Evolutionary conservation across 2,113 vertebrate species (phyloP), one percentile per base, ranked within the genome.

Genomic region (Plotosus lineatus): DNA sequence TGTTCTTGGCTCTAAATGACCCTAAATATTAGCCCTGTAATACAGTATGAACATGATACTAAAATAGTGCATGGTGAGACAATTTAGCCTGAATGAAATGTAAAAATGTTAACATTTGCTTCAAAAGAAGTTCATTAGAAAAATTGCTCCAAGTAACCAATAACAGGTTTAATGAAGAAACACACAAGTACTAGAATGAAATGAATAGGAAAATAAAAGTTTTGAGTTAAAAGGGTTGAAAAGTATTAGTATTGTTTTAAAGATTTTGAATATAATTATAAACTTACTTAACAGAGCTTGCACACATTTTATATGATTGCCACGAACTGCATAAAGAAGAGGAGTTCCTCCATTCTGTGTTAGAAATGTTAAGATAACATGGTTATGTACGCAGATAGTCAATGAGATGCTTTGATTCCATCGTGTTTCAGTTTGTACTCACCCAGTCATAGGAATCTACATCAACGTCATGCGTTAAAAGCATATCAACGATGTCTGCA

Each of bases 361-460:
- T 40, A 38, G 26, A 61, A 31, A 56, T 51, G 36, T 23, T 26
- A 4, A 31, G 1, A 0, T 51, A 4, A 21, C 31, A 31, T 33
- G 4, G 28, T 38, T 46, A 31, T 3, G 40, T 12, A 42, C 42
- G 12, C 28, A n/a, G 31, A 40, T 36, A 36, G 55, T 75, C 2
- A 23, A 11, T 12, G 12, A 7, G 40, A 42, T 33, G 40, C 19
- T 44, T 15, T 1, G 12, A 31, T 26, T 23, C 38, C 17, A 31
- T 77, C 56, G 44, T 31, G 14, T 56, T 44, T 5, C 0, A 3
- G 77, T 58, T 72, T 63, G 15, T 48, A 46, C 76, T 31, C 92
- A 99, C 97, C 97, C 97, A 99, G 87, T 99, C 98, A 0, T 97
- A 99, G 72, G 92, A 95, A 88, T 99, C 94, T 78, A 99, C 94